Conservation (phyloP, 2,888 invertebrate genomes). For the Drosophila aldrichi region DNA sequence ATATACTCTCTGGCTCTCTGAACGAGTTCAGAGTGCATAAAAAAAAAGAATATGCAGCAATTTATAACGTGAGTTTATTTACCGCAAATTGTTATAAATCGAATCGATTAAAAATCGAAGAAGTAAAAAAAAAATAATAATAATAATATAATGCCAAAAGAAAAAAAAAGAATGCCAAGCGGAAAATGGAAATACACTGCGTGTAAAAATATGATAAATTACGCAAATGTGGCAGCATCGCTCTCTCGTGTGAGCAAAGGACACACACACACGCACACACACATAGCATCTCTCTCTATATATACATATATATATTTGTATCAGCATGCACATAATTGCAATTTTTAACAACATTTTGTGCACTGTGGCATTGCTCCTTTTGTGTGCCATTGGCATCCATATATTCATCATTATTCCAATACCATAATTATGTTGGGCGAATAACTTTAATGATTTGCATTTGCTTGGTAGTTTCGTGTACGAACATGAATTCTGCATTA, state of each 20-base stretch:
- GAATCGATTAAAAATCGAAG: conserved; percentile 69
- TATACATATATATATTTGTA: not conserved
- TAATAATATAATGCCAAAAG: conserved; percentile 16
- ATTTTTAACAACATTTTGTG: conserved; percentile 61
- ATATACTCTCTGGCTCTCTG: not conserved
- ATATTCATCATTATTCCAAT: conserved; percentile 43
- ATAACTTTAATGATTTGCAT: conserved; percentile 51
- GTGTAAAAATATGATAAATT: conserved; percentile 76
- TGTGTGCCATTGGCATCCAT: conserved; percentile 20
- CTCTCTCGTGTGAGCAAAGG: conserved; percentile 21
- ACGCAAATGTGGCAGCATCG: conserved; percentile 64
- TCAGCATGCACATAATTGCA: conserved; percentile 67
- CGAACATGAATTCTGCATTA: conserved; percentile 40
- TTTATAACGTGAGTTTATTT: conserved; percentile 77
- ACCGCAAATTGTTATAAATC: conserved; percentile 80
- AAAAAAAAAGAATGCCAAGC: conserved; percentile 25
- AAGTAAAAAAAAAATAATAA: conserved; percentile 22
- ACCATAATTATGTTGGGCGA: conserved; percentile 45
- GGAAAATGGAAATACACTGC: conserved; percentile 65
- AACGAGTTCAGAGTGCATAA: conserved; percentile 1
- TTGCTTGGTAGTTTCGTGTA: conserved; percentile 7
- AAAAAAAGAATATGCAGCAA: conserved; percentile 44
- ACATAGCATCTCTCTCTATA: too few species aligned
- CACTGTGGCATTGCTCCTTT: conserved; percentile 25
- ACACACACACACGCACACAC: not conserved